Percentiles rank a stretch among this genome's conserved stretches.
Evolutionary conservation across 1,140 invertebrate genomes (phyloP).

Genomic region (Drosophila willistoni): DNA sequence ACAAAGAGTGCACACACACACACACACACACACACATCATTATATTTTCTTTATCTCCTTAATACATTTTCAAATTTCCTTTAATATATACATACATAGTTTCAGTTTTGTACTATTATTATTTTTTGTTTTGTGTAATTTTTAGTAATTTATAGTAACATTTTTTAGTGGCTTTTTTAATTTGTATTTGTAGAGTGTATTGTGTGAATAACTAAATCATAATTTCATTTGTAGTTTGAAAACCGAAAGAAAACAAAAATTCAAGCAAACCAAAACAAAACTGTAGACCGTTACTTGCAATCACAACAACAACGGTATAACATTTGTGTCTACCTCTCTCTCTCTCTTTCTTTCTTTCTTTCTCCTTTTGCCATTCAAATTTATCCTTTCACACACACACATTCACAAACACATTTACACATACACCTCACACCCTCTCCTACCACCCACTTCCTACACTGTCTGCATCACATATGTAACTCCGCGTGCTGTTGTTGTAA

Average conservation of each 20-base stretch:
- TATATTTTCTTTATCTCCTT: slow-evolving; percentile 14
- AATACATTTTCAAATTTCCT: slow-evolving; percentile 11
- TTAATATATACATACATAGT: slow-evolving; percentile 13
- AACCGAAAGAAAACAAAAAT: slow-evolving; percentile 4
- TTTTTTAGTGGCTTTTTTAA: slow-evolving; percentile 7
- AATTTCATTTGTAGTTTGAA: slow-evolving; percentile 43
- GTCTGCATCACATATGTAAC: slow-evolving; percentile 1
- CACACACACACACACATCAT: neutral
- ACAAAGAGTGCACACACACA: slow-evolving; percentile 41
- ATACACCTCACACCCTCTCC: slow-evolving; percentile 5
- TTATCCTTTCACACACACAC: slow-evolving; percentile 11
- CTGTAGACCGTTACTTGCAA: slow-evolving; percentile 42
- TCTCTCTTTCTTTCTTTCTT: slow-evolving; percentile 42
- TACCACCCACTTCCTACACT: slow-evolving; percentile 12
- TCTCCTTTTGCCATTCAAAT: slow-evolving; percentile 24
- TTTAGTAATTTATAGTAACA: neutral
- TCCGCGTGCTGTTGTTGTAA: slow-evolving; percentile 14
- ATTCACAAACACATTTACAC: slow-evolving; percentile 13
- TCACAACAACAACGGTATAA: slow-evolving; percentile 46
- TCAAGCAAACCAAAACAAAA: neutral
- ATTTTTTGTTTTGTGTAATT: slow-evolving; percentile 18
- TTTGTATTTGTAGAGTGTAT: slow-evolving; percentile 16
- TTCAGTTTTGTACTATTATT: slow-evolving; percentile 19
- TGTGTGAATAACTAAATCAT: slow-evolving; percentile 15
- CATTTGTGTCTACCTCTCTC: slow-evolving; percentile 54